Evolutionary conservation across 2,797 vertebrate genomes (phyloP).

Genomic region (Fratercula arctica): DNA sequence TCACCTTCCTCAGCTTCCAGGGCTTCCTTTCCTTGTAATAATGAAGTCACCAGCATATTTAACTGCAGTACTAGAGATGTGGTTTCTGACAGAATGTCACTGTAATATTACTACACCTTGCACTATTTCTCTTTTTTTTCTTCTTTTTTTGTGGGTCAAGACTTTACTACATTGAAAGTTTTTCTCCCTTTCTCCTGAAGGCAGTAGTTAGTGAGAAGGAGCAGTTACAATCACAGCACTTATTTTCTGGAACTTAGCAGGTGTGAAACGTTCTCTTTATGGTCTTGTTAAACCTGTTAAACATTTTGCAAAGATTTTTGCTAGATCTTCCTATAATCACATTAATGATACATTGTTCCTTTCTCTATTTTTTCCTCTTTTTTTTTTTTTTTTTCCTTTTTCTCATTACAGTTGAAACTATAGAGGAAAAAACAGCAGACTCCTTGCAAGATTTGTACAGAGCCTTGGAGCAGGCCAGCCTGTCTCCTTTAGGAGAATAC

Average conservation of each 20-base stretch:
- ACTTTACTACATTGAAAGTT: neutral
- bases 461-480: slow-evolving; percentile 91
- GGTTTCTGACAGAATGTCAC: neutral
- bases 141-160: neutral
- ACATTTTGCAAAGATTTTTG: neutral
- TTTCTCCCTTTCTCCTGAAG: neutral
- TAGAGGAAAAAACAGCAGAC: slow-evolving; percentile 84
- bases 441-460: slow-evolving; percentile 94
- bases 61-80: neutral
- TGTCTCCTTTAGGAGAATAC: slow-evolving; percentile 92
- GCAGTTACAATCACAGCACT: neutral
- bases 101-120: neutral
- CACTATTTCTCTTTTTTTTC: neutral
- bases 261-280: neutral
- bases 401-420: slow-evolving; percentile 76
- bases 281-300: slow-evolving; percentile 9
- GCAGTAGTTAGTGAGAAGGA: neutral
- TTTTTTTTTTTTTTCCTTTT: neutral
- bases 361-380: slow-evolving; percentile 50
- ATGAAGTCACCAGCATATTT: neutral
- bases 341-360: slow-evolving; percentile 29
- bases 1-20: neutral
- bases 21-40: neutral
- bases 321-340: neutral
- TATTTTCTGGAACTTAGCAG: neutral